phyloP scores from a whole-genome alignment of 2,888 invertebrate genomes.

The Neoaliturus tenellus region DNA sequence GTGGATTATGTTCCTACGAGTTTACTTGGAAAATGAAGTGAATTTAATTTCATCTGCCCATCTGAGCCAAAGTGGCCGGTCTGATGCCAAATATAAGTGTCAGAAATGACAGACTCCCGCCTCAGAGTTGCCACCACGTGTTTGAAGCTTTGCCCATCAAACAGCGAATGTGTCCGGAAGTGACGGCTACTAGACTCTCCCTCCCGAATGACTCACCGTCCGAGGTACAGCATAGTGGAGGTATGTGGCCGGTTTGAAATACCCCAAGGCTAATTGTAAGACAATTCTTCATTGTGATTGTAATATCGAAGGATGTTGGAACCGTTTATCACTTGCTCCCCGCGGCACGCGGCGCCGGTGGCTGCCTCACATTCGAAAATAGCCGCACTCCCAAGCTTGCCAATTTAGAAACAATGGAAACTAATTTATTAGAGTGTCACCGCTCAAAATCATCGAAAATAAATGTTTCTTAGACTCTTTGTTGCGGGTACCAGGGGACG shows the following conservation, averaged over 20 bases:
- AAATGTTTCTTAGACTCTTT: conserved; percentile 18
- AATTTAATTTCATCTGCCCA: too few relatives aligned
- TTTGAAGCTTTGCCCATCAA: too few relatives aligned
- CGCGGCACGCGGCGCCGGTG: neutral
- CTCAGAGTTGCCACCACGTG: too few relatives aligned
- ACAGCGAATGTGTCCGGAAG: too few relatives aligned
- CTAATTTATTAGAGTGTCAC: conserved; percentile 27
- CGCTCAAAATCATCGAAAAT: conserved; percentile 33
- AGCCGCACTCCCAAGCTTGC: neutral
- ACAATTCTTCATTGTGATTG: conserved; percentile 30
- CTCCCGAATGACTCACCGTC: too few relatives aligned
- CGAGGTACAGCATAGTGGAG: too few relatives aligned
- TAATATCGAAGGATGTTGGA: conserved; percentile 24
- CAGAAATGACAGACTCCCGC: too few relatives aligned
- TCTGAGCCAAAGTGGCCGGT: too few relatives aligned
- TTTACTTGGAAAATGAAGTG: too few relatives aligned
- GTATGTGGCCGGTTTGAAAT: neutral
- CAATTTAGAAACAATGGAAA: conserved; percentile 35
- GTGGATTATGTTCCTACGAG: too few relatives aligned
- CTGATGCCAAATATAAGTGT: too few relatives aligned
- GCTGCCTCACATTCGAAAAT: conserved; percentile 21
- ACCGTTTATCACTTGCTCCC: neutral
- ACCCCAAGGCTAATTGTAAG: neutral
- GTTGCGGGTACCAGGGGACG: neutral
- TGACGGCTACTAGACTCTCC: too few relatives aligned